Percentiles rank a stretch among this genome's conserved stretches.
Conservation (phyloP, 2,113 vertebrate species). For the Clarias batrachus region DNA sequence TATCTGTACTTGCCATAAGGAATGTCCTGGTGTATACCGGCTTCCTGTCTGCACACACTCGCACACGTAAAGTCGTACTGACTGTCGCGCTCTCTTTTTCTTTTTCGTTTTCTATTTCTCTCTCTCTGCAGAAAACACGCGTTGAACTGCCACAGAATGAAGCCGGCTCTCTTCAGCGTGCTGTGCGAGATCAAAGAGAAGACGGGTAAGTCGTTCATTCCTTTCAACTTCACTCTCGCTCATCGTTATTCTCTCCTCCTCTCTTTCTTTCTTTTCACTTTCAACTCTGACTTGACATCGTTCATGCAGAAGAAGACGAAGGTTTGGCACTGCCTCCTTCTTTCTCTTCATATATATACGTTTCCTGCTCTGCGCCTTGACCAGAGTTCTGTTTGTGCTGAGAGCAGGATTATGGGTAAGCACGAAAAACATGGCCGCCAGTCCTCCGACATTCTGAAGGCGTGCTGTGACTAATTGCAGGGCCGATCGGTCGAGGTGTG, state of each 20-base stretch:
- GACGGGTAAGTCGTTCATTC: conserved; percentile 77
- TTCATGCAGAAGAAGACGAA: background rate
- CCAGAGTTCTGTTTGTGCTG: background rate
- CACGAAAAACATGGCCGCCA: background rate
- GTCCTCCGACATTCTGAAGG: background rate
- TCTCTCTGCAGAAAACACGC: conserved; percentile 80
- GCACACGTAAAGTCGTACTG: background rate
- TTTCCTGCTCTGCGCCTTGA: background rate
- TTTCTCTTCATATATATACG: no score
- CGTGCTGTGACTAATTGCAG: conserved; percentile 13
- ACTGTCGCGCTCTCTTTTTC: conserved; percentile 56
- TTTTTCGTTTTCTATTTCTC: conserved; percentile 39
- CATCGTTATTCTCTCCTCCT: conserved; percentile 13
- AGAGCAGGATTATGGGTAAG: conserved; percentile 29
- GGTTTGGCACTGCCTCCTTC: background rate
- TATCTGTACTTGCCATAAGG: background rate
- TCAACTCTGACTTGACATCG: background rate
- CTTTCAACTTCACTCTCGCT: conserved; percentile 45
- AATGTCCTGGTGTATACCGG: background rate
- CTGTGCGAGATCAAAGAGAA: conserved; percentile 94
- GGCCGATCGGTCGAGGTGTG: background rate
- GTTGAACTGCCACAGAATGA: conserved; percentile 91
- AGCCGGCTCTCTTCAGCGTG: conserved; percentile 89
- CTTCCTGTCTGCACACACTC: background rate
- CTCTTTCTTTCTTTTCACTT: background rate